Evolutionary conservation across 2,888 invertebrate species (phyloP).

Genomic region (Melinaea menophilus): DNA sequence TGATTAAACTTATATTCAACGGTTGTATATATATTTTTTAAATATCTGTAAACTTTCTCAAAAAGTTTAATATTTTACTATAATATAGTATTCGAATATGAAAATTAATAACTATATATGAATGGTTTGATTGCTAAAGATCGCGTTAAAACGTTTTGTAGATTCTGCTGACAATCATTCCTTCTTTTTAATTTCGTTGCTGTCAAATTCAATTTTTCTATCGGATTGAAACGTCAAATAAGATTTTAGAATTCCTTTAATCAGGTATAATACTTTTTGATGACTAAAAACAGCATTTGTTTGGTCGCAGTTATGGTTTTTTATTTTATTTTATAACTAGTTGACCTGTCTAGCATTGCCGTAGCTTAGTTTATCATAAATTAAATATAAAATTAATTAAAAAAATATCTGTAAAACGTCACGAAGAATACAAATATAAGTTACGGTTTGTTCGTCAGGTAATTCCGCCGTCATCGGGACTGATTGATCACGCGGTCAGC

Average conservation of each 20-base stretch:
- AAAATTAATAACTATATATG: too few relatives aligned
- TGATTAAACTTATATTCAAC: neutral
- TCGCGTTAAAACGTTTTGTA: slow-evolving; percentile 33
- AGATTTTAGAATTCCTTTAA: slow-evolving; percentile 4
- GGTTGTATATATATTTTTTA: too few relatives aligned
- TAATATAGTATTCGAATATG: too few relatives aligned
- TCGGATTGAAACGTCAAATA: slow-evolving; percentile 11
- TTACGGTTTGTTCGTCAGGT: slow-evolving; percentile 73
- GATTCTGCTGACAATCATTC: slow-evolving; percentile 38
- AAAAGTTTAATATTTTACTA: too few relatives aligned
- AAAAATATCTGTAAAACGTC: too few relatives aligned
- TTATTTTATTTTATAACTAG: too few relatives aligned
- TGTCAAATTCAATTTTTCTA: slow-evolving; percentile 14
- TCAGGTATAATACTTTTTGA: neutral
- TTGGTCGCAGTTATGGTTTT: too few relatives aligned
- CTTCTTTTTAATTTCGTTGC: slow-evolving; percentile 39
- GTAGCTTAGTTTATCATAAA: too few relatives aligned
- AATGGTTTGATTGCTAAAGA: slow-evolving; percentile 6
- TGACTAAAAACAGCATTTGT: neutral
- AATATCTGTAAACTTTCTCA: too few relatives aligned
- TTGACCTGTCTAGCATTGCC: too few relatives aligned
- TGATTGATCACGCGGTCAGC: slow-evolving; percentile 92
- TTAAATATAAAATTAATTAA: too few relatives aligned
- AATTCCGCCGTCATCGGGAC: slow-evolving; percentile 91
- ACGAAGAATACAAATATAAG: too few relatives aligned